These are phyloP conservation scores for Monochamus saltuarius DNA, from an alignment of 1,140 invertebrate species.

Conservation along the genomic window DNA sequence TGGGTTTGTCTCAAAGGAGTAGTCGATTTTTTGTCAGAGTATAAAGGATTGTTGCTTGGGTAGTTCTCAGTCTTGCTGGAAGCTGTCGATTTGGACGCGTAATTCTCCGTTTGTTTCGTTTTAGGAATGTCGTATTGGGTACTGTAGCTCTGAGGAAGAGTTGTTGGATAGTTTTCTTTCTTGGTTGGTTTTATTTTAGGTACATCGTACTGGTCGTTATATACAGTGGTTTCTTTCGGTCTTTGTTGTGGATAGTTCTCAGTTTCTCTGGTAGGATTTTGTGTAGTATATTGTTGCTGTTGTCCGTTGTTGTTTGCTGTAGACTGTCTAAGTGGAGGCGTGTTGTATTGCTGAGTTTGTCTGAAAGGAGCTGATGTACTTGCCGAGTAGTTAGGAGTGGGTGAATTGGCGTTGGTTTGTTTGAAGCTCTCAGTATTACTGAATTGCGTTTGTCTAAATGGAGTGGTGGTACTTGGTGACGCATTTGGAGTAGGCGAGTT, in stretches of 20 bases:
- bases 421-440: too few relatives aligned
- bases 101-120: slow-evolving; percentile 24
- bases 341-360: slow-evolving; percentile 39
- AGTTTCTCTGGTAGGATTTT: slow-evolving; percentile 33
- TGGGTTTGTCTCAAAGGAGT: slow-evolving; percentile 34
- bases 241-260: slow-evolving; percentile 39
- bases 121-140: slow-evolving; percentile 34
- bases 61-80: slow-evolving; percentile 28
- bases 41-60: slow-evolving; percentile 34
- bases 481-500: not conserved
- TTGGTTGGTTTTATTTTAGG: slow-evolving; percentile 25
- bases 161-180: slow-evolving; percentile 31
- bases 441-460: too few relatives aligned
- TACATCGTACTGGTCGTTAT: slow-evolving; percentile 24
- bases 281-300: slow-evolving; percentile 53
- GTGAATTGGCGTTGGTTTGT: slow-evolving; percentile 11
- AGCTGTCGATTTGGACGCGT: slow-evolving; percentile 29
- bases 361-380: slow-evolving; percentile 49
- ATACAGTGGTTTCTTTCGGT: slow-evolving; percentile 12
- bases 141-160: slow-evolving; percentile 17
- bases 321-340: slow-evolving; percentile 27
- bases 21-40: slow-evolving; percentile 37
- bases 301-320: slow-evolving; percentile 49
- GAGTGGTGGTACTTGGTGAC: slow-evolving; percentile 9
- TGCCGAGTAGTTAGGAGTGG: slow-evolving; percentile 34